These are phyloP conservation scores for Aegithalos caudatus DNA, from an alignment of 2,113 vertebrate genomes.

Conservation along the genomic window DNA sequence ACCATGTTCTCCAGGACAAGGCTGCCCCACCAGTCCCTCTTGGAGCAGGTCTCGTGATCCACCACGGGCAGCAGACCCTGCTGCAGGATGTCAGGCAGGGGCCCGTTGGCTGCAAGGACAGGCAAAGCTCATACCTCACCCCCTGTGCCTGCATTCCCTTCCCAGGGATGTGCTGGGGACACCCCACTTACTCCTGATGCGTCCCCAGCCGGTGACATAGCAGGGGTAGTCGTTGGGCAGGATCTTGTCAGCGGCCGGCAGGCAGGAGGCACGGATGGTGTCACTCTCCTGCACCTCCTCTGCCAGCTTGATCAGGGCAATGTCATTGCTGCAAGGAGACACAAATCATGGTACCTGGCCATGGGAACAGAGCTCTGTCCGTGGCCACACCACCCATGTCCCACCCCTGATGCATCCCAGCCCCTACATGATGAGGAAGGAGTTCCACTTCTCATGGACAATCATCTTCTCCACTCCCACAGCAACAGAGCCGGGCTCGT, in stretches of 20 bases:
- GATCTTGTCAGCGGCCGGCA: conserved; percentile 65
- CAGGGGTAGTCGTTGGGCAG: conserved; percentile 73
- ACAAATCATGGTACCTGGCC: accelerated
- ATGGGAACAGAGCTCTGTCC: accelerated
- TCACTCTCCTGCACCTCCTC: conserved; percentile 62
- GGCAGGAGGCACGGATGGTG: conserved; percentile 76
- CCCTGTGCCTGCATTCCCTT: background rate
- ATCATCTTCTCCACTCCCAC: conserved; percentile 78
- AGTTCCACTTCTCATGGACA: conserved; percentile 86
- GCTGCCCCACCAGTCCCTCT: conserved; percentile 81
- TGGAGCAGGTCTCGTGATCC: conserved; percentile 70
- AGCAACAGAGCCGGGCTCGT: conserved; percentile 64
- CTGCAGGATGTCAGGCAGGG: conserved; percentile 81
- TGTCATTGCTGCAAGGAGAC: conserved; percentile 80
- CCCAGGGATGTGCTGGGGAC: too few relatives aligned
- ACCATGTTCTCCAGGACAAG: conserved; percentile 78
- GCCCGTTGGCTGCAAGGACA: conserved; percentile 83
- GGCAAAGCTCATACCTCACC: too few relatives aligned
- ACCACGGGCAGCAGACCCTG: conserved; percentile 87
- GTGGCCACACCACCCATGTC: accelerated
- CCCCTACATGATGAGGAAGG: conserved; percentile 57
- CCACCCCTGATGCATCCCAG: accelerated
- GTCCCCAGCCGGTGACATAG: conserved; percentile 92
- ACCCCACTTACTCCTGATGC: conserved; percentile 79
- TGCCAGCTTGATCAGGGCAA: conserved; percentile 86